Conservation (phyloP, 2,888 invertebrate genomes). For the Conops quadrifasciatus region DNA sequence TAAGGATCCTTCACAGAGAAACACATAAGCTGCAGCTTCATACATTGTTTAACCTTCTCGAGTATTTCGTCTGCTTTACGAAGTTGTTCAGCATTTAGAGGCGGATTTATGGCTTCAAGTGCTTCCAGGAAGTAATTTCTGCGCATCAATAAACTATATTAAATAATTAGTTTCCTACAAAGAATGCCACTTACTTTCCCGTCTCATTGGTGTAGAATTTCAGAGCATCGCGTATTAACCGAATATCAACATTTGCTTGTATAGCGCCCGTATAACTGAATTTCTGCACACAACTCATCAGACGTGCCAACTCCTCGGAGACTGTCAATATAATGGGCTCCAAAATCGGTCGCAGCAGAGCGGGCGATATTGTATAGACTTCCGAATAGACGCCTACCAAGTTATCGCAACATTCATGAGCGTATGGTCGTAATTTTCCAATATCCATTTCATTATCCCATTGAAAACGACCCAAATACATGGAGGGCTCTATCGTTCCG, state of each 20-base stretch:
- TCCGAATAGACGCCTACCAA: constrained; percentile 69
- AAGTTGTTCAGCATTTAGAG: constrained; percentile 71
- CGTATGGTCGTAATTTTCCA: constrained; percentile 84
- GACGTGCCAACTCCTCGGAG: constrained; percentile 88
- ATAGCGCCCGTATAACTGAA: constrained; percentile 76
- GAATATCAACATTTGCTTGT: constrained; percentile 83
- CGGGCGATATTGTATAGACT: constrained; percentile 74
- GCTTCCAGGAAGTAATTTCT: constrained; percentile 85
- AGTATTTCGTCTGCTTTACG: constrained; percentile 72
- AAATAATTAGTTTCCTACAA: neutral
- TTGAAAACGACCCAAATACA: constrained; percentile 90
- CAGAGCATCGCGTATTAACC: constrained; percentile 73
- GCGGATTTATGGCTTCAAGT: constrained; percentile 75
- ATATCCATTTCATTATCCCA: constrained; percentile 82
- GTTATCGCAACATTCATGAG: constrained; percentile 87
- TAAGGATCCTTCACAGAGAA: constrained; percentile 65
- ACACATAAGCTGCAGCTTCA: constrained; percentile 76
- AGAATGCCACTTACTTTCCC: constrained; percentile 69
- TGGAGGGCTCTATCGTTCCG: constrained; percentile 94
- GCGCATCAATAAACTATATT: constrained; percentile 32
- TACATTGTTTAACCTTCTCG: constrained; percentile 71
- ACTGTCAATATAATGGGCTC: constrained; percentile 89
- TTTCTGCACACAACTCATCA: constrained; percentile 80
- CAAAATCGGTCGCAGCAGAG: constrained; percentile 76
- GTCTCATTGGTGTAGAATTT: constrained; percentile 72